Base-by-base conservation (phyloP, 2,113 vertebrate genomes). In the Rissa tridactyla region DNA sequence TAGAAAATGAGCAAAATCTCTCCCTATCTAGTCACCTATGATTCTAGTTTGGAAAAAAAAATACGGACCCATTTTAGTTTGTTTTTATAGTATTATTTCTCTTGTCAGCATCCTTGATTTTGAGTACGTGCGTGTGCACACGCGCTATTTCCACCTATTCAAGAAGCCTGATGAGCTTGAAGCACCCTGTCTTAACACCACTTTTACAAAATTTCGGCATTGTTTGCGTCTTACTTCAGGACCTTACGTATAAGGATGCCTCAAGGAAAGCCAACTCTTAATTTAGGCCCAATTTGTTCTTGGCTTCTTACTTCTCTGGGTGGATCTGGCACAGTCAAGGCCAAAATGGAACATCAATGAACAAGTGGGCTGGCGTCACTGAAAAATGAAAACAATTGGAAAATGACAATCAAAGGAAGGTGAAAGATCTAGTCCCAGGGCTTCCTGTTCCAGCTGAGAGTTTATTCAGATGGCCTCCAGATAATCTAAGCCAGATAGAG, bases 331-430 rank as follows among this genome's bases (percentile, higher is more conserved):
- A 75, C 5, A 47, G 66, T 79, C 88, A 64, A 65, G 20, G 65
- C 88, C 88, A 69, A 90, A 95, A 89, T 77, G 90, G 77, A 86
- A 92, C 88, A 94, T 78, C 81, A 44, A 70, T 60, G 96, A 95
- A 34, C 58, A 49, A 16, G 65, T 42, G 71, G 83, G 95, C 95
- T 97, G 97, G 97, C 86, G 86, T 96, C 95, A 79, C 26, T 22
- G 42, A 40, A 30, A 82, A 89, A 89, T 71, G 78, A 95, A 96
- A 97, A 96, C 96, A 97, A 97, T 94, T 62, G 92, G 96, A 94
- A 89, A 92, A 91, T 97, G 94, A 98, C 98, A 98, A 98, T 98
- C 91, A 93, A 92, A 98, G 98, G 98, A 98, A 99, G 97, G 97
- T 97, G 97, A 97, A 97, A 97, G 96, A 98, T 98, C 97, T 97